A percentile compares a stretch with the other conserved stretches of the same genome.
phyloP scores from a whole-genome alignment of 2,888 invertebrate genomes.

The Lithosia quadra region DNA sequence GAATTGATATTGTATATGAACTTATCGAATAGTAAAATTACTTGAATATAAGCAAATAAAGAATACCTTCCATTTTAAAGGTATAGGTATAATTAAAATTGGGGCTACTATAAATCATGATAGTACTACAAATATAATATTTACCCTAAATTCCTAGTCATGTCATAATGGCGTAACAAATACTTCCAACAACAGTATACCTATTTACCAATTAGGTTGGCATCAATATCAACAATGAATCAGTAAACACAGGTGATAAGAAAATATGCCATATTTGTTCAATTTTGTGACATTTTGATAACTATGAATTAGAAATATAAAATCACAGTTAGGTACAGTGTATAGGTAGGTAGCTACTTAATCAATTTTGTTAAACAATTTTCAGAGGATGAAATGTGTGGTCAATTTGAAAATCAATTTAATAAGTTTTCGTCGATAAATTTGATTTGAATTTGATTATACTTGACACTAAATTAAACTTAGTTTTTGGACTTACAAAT shows the following conservation, averaged over 20 bases:
- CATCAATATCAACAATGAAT: slow-evolving; percentile 43
- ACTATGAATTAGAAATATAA: neutral
- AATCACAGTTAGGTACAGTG: no score
- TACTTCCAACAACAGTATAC: neutral
- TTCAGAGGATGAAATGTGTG: no score
- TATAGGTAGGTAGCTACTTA: no score
- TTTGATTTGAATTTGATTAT: neutral
- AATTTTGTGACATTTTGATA: neutral
- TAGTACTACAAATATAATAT: neutral
- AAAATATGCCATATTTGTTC: slow-evolving; percentile 24
- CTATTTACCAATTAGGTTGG: slow-evolving; percentile 25
- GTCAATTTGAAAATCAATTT: no score
- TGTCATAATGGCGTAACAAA: neutral
- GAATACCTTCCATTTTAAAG: no score
- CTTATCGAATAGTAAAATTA: neutral
- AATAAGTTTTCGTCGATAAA: no score
- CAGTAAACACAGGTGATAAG: slow-evolving; percentile 14
- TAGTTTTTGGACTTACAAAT: no score
- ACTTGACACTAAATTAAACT: no score
- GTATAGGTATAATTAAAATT: no score
- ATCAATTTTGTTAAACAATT: no score
- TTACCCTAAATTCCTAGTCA: neutral
- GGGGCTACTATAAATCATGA: neutral
- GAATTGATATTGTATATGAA: neutral
- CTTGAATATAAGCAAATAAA: neutral